A percentile compares a stretch with the other conserved stretches of the same genome.
These are phyloP conservation scores for Taeniopygia guttata DNA, from an alignment of 2,797 vertebrate genomes.

Conservation along the genomic window DNA sequence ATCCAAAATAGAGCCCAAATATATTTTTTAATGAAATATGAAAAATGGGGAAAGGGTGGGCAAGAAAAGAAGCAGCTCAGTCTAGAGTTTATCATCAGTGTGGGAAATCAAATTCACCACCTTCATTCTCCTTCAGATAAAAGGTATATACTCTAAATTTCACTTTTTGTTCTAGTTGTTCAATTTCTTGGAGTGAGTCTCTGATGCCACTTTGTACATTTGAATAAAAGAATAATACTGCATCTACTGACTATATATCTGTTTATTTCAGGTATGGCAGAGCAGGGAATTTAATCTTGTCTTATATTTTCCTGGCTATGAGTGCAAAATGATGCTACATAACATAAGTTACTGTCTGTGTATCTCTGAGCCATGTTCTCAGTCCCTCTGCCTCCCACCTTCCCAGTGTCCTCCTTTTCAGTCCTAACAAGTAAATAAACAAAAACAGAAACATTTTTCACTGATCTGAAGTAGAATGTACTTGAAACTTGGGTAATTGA, in stretches of 20 bases:
- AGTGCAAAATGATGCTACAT: background rate
- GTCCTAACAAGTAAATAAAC: background rate
- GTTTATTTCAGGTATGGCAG: background rate
- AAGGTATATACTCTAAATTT: background rate
- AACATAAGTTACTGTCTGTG: background rate
- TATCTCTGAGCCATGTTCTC: background rate
- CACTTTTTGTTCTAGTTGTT: background rate
- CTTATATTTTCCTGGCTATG: background rate
- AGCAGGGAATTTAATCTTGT: background rate
- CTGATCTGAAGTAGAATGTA: background rate
- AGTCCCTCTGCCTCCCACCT: background rate
- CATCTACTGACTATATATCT: background rate
- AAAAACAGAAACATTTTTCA: background rate
- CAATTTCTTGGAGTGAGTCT: background rate
- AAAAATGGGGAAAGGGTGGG: accelerated
- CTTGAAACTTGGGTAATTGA: background rate
- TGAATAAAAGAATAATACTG: background rate
- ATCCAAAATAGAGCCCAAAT: background rate
- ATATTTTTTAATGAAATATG: background rate
- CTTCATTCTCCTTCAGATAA: background rate
- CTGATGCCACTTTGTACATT: background rate
- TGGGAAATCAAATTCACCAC: background rate
- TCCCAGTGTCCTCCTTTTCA: background rate
- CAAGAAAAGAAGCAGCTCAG: background rate
- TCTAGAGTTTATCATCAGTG: background rate